Conservation (phyloP, 1,140 invertebrate genomes). For the Zaprionus capensis region DNA sequence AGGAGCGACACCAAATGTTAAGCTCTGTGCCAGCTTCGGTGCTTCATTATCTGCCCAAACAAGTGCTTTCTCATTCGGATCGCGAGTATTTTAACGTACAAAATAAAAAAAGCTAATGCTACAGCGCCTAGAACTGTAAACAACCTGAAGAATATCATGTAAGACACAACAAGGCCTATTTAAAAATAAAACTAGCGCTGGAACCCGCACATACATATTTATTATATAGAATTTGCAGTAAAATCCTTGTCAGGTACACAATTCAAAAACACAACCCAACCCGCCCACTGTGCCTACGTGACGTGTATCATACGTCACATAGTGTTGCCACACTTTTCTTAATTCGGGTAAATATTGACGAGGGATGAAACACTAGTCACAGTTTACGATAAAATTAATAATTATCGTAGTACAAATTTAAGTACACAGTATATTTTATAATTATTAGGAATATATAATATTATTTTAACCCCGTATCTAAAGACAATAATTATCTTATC, state of each 20-base stretch:
- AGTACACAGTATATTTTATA: too few species aligned
- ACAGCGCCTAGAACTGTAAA: not conserved
- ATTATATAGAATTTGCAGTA: not conserved
- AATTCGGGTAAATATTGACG: not conserved
- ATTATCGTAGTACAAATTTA: not conserved
- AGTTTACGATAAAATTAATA: not conserved
- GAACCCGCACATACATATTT: not conserved
- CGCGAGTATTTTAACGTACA: conserved; percentile 45
- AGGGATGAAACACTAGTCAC: conserved; percentile 9
- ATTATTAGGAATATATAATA: too few species aligned
- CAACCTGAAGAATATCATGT: conserved; percentile 1
- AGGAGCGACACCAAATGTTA: conserved; percentile 56
- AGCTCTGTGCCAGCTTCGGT: conserved; percentile 46
- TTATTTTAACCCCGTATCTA: too few species aligned
- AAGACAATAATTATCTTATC: too few species aligned
- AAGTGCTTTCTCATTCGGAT: conserved; percentile 53
- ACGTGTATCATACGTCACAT: conserved; percentile 45
- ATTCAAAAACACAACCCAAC: conserved; percentile 39
- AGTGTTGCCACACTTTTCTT: conserved; percentile 19
- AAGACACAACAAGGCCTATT: conserved; percentile 18
- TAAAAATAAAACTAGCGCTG: not conserved
- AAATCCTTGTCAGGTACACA: conserved; percentile 5
- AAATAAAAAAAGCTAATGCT: not conserved
- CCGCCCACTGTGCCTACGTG: conserved; percentile 61
- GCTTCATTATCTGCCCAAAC: conserved; percentile 58